Base-by-base conservation (phyloP, 2,888 invertebrate species). In the Agrotis puta region DNA sequence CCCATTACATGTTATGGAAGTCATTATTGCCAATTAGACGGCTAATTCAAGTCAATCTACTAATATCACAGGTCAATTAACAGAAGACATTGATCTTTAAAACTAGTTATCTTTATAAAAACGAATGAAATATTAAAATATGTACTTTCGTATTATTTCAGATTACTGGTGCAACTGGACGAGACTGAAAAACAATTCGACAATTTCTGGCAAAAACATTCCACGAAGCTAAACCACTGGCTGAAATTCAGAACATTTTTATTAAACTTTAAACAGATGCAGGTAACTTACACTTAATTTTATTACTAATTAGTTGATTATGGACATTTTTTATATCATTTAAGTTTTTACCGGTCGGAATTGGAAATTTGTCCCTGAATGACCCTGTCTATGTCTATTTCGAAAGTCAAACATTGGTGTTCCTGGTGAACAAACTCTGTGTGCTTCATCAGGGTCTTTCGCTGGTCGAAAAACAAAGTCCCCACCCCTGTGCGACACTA, bases 141-240 rank as follows among this genome's bases (percentile, higher is more conserved):
- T 9, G 39, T 39, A 13, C 5, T 70, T 47, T 47, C 59, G 16
- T 64, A 3, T 74, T 50, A 43, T 89, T 96, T 85, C 95, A 98
- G 99, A 94, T 97, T 99, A 90, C 95, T 99, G 85, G 98, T 98
- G 72, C 99, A 99, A 96, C 96, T 99, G 89, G 99, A 99, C 93
- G 99, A 99, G 96, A 99, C 99, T 83, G 98, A 99, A 94, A 97
- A 97, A 87, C 98, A 98, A 81, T 99, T 99, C 93, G 99, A 99
- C 92, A 98, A 98, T 86, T 99, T 99, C 95, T 99, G 99, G 99
- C 97, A 97, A 70, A 98, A 98, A 88, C 99, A 99, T 96, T 98
- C 98, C 87, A 97, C 97, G 72, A 98, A 98, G 88, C 96, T 99
- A 89, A 97, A 98, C 88, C 98, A 99, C 92, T 99, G 99, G 95